A percentile compares a stretch with the other conserved stretches of the same genome.
Conservation (phyloP, 1,140 invertebrate species). For the Drosophila miranda region DNA sequence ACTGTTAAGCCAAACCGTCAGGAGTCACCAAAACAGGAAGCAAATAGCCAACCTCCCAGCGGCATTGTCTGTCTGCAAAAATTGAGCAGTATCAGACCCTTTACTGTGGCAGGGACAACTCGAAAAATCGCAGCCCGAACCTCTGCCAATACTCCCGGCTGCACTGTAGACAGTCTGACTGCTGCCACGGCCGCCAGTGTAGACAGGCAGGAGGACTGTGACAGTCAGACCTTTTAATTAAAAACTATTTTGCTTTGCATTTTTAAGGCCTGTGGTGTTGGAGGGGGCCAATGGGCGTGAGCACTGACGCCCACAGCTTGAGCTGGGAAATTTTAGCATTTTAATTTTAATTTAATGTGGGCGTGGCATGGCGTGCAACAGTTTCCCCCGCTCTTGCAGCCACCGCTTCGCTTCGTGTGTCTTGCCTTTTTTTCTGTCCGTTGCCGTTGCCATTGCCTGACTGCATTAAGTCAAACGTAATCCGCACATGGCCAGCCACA, state of each 20-base stretch:
- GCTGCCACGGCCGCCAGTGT: constrained; percentile 2
- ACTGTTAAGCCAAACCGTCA: constrained; percentile 1
- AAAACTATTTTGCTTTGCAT: constrained; percentile 80
- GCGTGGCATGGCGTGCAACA: constrained; percentile 74
- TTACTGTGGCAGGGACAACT: constrained; percentile 2
- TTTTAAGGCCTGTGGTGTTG: constrained; percentile 55
- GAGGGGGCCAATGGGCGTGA: constrained; percentile 37
- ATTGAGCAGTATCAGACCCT: too few relatives aligned
- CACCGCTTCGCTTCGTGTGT: neutral
- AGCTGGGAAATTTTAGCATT: constrained; percentile 74
- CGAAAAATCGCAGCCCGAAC: constrained; percentile 8
- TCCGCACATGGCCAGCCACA: constrained; percentile 76
- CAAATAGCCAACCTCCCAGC: neutral
- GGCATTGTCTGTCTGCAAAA: neutral
- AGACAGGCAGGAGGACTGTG: neutral
- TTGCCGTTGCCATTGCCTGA: constrained; percentile 20
- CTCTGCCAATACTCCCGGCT: constrained; percentile 28
- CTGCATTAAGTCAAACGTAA: constrained; percentile 80
- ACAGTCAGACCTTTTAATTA: constrained; percentile 72
- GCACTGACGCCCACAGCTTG: constrained; percentile 52
- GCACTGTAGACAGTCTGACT: constrained; percentile 46
- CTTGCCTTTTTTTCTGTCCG: constrained; percentile 3
- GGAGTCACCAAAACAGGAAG: too few relatives aligned
- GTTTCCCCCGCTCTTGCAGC: constrained; percentile 41
- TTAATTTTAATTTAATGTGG: constrained; percentile 77